Evolutionary conservation across 2,113 vertebrate genomes (phyloP).

Genomic region (Hylia prasina): DNA sequence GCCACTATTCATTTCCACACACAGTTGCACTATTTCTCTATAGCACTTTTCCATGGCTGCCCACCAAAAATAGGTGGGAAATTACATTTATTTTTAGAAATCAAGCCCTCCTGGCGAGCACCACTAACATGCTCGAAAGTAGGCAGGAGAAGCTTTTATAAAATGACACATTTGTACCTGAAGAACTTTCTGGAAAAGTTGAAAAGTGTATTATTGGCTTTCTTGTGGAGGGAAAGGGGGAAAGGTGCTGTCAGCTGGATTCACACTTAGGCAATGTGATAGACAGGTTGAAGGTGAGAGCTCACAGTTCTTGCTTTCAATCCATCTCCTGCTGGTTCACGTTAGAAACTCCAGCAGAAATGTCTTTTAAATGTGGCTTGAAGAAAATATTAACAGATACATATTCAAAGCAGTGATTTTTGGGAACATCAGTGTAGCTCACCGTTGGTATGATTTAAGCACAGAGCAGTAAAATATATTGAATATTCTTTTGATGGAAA

Average conservation of each 20-base stretch:
- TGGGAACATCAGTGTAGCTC: background rate
- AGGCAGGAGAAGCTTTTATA: background rate
- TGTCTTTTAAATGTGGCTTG: background rate
- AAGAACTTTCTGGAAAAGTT: background rate
- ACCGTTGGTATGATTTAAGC: background rate
- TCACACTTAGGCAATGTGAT: background rate
- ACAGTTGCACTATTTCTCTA: background rate
- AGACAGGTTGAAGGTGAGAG: background rate
- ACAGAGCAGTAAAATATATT: background rate
- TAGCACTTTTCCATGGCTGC: background rate
- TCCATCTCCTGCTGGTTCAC: background rate
- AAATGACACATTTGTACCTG: background rate
- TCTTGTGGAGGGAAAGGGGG: background rate
- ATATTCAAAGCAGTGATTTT: background rate
- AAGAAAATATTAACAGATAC: background rate
- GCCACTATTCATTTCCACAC: background rate
- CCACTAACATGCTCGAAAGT: background rate
- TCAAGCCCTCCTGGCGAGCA: background rate
- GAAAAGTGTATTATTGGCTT: background rate
- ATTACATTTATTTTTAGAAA: background rate
- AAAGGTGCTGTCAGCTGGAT: background rate
- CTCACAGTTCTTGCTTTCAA: background rate
- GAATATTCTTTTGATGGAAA: background rate
- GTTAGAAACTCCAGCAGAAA: background rate
- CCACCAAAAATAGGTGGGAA: background rate